Percentiles rank a stretch among this genome's conserved stretches.
phyloP scores from a whole-genome alignment of 1,140 invertebrate genomes.

The Teleogryllus occipitalis region DNA sequence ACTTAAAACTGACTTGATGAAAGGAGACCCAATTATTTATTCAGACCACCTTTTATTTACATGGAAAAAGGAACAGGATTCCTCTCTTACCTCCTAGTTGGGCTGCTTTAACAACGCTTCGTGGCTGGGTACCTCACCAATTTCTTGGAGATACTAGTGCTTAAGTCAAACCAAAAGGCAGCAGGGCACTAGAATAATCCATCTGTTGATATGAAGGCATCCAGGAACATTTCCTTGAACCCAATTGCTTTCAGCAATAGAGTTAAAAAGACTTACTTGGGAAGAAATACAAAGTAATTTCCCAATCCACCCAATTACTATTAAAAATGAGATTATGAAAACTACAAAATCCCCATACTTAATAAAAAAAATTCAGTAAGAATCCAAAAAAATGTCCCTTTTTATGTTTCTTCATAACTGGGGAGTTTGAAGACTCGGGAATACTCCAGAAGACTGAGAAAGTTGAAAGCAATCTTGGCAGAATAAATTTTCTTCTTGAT shows the following conservation, averaged over 20 bases:
- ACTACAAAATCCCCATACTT: background rate
- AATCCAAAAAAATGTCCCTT: constrained; percentile 5
- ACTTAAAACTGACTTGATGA: background rate
- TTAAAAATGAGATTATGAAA: background rate
- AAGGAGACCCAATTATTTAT: constrained; percentile 15
- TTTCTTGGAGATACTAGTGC: background rate
- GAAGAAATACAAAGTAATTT: background rate
- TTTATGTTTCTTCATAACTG: background rate
- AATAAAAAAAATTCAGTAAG: background rate
- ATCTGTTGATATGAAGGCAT: background rate
- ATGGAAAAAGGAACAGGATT: constrained; percentile 14
- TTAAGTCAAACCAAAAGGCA: background rate
- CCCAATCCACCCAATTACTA: background rate
- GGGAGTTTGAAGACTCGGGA: no score
- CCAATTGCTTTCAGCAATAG: background rate
- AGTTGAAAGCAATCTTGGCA: no score
- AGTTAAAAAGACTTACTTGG: background rate
- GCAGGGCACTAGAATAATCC: background rate
- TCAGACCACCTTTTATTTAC: constrained; percentile 13
- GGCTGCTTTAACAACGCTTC: constrained; percentile 4
- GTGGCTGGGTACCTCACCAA: background rate
- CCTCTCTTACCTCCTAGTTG: constrained; percentile 14
- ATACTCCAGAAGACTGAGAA: no score
- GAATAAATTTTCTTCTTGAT: no score
- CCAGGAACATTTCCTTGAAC: constrained; percentile 1